Percentiles rank a stretch among this genome's conserved stretches.
Evolutionary conservation across 1,140 invertebrate genomes (phyloP).

Genomic region (Atta colombica): DNA sequence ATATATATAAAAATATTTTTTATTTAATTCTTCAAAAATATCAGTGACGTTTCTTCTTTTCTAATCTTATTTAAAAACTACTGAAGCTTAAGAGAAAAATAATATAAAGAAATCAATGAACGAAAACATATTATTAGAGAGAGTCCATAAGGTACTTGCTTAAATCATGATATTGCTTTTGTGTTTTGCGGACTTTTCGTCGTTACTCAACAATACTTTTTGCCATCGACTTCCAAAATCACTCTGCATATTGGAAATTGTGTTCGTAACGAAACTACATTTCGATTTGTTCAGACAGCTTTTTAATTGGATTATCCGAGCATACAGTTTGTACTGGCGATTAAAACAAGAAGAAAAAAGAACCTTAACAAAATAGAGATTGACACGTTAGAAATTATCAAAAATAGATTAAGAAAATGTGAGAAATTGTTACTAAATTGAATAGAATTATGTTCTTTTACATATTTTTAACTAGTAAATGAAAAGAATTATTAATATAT

Average conservation of each 20-base stretch:
- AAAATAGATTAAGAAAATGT: conserved; percentile 1
- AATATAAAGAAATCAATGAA: not conserved
- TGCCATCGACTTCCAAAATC: conserved; percentile 18
- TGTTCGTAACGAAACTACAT: conserved; percentile 23
- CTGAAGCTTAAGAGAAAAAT: conserved; percentile 5
- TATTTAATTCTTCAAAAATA: not conserved
- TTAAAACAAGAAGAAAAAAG: conserved; percentile 38
- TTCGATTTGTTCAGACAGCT: conserved; percentile 32
- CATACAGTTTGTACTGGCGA: not conserved
- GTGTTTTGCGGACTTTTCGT: conserved; percentile 18
- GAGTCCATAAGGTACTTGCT: not conserved
- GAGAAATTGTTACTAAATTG: not conserved
- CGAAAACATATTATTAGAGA: not conserved
- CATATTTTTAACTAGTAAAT: not conserved
- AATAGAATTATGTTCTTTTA: not conserved
- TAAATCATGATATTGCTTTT: conserved; percentile 20
- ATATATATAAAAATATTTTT: not conserved
- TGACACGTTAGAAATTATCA: conserved; percentile 18
- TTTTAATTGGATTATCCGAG: conserved; percentile 44
- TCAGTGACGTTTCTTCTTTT: not conserved
- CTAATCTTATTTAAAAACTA: not conserved
- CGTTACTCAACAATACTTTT: conserved; percentile 30
- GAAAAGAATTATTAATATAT: conserved; percentile 2
- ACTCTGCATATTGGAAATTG: conserved; percentile 20
- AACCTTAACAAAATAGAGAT: not conserved